phyloP scores from a whole-genome alignment of 2,888 invertebrate genomes.

The Amphiduros pacificus region DNA sequence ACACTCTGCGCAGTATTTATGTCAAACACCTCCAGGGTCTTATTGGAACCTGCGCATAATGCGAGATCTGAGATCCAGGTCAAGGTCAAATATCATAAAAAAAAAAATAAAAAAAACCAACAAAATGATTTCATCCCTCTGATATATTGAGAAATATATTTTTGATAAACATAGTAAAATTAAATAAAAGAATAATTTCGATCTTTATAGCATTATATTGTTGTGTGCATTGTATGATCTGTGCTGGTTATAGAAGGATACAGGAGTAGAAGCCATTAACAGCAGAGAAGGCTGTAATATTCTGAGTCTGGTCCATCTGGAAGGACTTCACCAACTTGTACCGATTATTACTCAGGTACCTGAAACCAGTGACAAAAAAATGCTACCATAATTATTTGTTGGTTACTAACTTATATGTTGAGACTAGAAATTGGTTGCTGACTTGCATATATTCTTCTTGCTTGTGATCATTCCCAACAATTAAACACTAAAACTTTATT shows the following conservation, averaged over 20 bases:
- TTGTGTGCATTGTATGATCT: no score
- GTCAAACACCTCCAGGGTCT: slow-evolving; percentile 52
- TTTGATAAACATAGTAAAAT: no score
- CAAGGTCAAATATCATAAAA: neutral
- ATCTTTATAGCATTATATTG: no score
- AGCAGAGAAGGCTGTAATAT: slow-evolving; percentile 50
- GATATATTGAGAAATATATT: no score
- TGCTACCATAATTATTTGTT: neutral
- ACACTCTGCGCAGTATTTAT: slow-evolving; percentile 51
- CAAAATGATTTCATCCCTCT: no score
- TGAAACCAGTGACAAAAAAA: slow-evolving; percentile 24
- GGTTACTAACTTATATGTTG: neutral
- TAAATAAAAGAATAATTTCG: no score
- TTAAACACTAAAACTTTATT: slow-evolving; percentile 10
- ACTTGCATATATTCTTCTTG: no score
- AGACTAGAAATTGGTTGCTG: neutral
- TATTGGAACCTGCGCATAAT: slow-evolving; percentile 54
- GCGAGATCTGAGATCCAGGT: slow-evolving; percentile 48
- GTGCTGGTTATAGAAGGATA: slow-evolving; percentile 46
- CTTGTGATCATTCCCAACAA: neutral
- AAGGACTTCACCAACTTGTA: slow-evolving; percentile 50
- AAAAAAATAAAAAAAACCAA: no score
- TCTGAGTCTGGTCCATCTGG: slow-evolving; percentile 39
- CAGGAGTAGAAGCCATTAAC: slow-evolving; percentile 56
- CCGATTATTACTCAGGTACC: slow-evolving; percentile 49